Percentiles rank a stretch among this genome's conserved stretches.
phyloP scores from a whole-genome alignment of 1,140 invertebrate species.

The Drepana arcuata region DNA sequence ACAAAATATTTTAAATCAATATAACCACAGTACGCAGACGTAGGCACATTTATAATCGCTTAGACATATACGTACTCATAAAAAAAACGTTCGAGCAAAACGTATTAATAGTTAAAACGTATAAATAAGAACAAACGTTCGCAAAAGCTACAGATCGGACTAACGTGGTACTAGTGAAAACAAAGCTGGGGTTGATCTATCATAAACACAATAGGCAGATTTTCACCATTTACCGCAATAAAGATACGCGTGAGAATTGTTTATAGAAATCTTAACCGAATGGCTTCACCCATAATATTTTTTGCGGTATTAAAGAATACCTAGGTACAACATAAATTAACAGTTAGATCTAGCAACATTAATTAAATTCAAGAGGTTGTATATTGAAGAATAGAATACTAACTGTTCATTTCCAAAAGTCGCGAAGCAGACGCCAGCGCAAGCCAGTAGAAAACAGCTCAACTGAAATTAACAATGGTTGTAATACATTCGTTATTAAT shows the following conservation, averaged over 20 bases:
- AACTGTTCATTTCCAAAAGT: slow-evolving; percentile 67
- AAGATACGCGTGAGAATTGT: slow-evolving; percentile 51
- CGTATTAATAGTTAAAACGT: slow-evolving; percentile 10
- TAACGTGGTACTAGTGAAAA: slow-evolving; percentile 38
- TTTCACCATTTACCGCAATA: slow-evolving; percentile 59
- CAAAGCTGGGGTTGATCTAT: slow-evolving; percentile 25
- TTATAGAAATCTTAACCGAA: slow-evolving; percentile 48
- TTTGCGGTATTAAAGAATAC: slow-evolving; percentile 22
- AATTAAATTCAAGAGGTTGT: slow-evolving; percentile 2
- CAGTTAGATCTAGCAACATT: too few relatives aligned
- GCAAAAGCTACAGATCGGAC: slow-evolving; percentile 34
- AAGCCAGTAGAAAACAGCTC: slow-evolving; percentile 54
- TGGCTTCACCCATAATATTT: slow-evolving; percentile 24
- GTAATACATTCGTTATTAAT: not conserved
- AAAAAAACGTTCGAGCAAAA: slow-evolving; percentile 8
- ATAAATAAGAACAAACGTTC: slow-evolving; percentile 27
- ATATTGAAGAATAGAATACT: slow-evolving; percentile 41
- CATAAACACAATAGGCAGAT: slow-evolving; percentile 42
- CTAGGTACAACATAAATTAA: not conserved
- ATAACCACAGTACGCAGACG: not conserved
- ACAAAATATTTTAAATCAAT: slow-evolving; percentile 15
- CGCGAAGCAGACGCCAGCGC: slow-evolving; percentile 56
- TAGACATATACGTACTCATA: not conserved
- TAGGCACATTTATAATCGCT: not conserved
- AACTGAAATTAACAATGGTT: slow-evolving; percentile 45